Evolutionary conservation across 2,888 invertebrate species (phyloP), one percentile per base, ranked within the genome.

Genomic region (Orthosia incerta): DNA sequence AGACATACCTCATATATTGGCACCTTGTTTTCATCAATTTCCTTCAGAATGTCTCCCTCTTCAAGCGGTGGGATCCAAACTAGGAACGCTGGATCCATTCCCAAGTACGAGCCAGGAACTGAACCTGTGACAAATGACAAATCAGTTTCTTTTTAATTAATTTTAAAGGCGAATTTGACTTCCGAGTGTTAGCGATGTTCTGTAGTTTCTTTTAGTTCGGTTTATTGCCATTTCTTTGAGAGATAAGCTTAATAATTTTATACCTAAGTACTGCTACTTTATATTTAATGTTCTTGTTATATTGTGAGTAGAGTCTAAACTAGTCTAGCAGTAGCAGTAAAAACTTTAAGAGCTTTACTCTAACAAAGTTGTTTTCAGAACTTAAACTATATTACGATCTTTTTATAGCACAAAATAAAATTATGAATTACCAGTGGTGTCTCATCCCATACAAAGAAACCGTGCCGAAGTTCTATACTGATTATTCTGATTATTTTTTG

Each of bases 31-130:
- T 97, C 97, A 74, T 97, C 97, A 5, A 97, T 97, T 61, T 97
- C 97, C 60, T 97, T 97, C 53, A 97, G 93, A n/a, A 97, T 97
- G 72, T 98, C 97, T 1, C 97, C 97, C 56, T 97, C 98, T 85
- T 98, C 98, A 31, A 98, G 94, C 0, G 98, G 98, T 11, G 98
- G 98, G 82, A 98, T 98, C 98, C 98, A 98, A 0, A 98, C 98
- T 61, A 98, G 95, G 91, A 98, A 98, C 0, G 98, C 98, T 1
- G 98, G 98, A 92, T 98, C 98, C 98, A 98, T 98, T 63, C 98
- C 98, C 73, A 98, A 94, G 89, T 98, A 98, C 0, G 98, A 98
- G 26, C 98, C 98, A 3, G 98, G 98, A 18, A 98, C 98, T 13
- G 98, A 98, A 76, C 98, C 98, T 96, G 90, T 65, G 87, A 91